Evolutionary conservation across 2,888 invertebrate species (phyloP).

Genomic region (Drosophila imparisetae): DNA sequence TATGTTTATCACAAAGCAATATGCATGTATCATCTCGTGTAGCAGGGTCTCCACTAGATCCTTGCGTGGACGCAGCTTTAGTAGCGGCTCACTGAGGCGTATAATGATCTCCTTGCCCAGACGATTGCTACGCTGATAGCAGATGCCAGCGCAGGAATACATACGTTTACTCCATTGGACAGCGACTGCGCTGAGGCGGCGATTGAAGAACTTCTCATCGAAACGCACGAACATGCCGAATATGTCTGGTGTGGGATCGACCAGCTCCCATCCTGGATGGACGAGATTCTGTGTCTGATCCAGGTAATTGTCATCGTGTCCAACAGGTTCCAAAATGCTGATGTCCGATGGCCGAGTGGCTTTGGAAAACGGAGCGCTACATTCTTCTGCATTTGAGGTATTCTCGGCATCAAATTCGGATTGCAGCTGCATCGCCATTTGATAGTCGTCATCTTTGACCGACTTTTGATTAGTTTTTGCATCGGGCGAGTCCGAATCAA

Average conservation of each 20-base stretch:
- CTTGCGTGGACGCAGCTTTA: slow-evolving; percentile 96
- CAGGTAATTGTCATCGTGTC: slow-evolving; percentile 65
- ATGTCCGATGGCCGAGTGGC: neutral
- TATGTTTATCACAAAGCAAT: slow-evolving; percentile 93
- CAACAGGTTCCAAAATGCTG: slow-evolving; percentile 1
- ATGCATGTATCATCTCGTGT: slow-evolving; percentile 99
- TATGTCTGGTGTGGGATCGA: slow-evolving; percentile 98
- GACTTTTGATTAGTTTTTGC: slow-evolving; percentile 34
- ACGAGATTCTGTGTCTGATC: slow-evolving; percentile 83
- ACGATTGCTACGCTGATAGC: slow-evolving; percentile 84
- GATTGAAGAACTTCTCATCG: slow-evolving; percentile 93
- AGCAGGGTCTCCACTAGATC: slow-evolving; percentile 98
- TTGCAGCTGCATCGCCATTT: slow-evolving; percentile 73
- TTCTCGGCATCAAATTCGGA: slow-evolving; percentile 55
- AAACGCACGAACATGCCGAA: slow-evolving; percentile 93
- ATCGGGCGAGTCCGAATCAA: neutral
- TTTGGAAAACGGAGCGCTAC: slow-evolving; percentile 21
- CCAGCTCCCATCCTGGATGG: slow-evolving; percentile 88
- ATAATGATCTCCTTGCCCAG: slow-evolving; percentile 81
- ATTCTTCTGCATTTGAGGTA: slow-evolving; percentile 19
- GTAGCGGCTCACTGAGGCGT: slow-evolving; percentile 93
- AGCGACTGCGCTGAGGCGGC: slow-evolving; percentile 90
- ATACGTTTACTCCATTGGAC: slow-evolving; percentile 98
- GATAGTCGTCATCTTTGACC: slow-evolving; percentile 58
- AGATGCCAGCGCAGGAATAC: slow-evolving; percentile 88